These are phyloP conservation scores for Xenopus borealis DNA, from an alignment of 2,113 vertebrate species.

Conservation along the genomic window DNA sequence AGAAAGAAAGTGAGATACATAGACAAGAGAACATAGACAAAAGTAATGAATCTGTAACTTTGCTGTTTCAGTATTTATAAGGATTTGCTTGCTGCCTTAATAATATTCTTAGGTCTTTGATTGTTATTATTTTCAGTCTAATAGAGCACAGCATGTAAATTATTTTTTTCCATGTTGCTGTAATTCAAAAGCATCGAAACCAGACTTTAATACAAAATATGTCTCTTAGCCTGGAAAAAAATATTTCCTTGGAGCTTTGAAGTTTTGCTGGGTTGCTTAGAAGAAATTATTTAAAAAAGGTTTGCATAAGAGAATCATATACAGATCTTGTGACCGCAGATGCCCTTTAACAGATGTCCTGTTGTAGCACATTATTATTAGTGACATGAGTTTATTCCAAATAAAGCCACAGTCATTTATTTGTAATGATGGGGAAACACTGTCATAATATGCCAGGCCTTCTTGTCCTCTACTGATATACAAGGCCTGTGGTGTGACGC, in stretches of 20 bases:
- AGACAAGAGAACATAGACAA: too few relatives aligned
- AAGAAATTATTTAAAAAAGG: slow-evolving; percentile 43
- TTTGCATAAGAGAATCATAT: slow-evolving; percentile 41
- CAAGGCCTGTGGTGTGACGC: background rate
- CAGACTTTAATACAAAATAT: too few relatives aligned
- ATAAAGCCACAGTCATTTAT: slow-evolving; percentile 23
- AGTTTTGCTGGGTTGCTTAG: slow-evolving; percentile 32
- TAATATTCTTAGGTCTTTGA: too few relatives aligned
- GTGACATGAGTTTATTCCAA: slow-evolving; percentile 13
- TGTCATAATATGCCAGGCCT: background rate
- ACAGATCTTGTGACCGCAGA: slow-evolving; percentile 3
- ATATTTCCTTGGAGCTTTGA: slow-evolving; percentile 17
- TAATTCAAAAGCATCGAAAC: too few relatives aligned
- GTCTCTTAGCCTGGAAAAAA: too few relatives aligned
- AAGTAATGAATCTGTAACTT: too few relatives aligned
- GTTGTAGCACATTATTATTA: slow-evolving; percentile 9
- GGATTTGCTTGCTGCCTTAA: too few relatives aligned
- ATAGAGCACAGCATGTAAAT: too few relatives aligned
- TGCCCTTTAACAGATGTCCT: slow-evolving; percentile 26
- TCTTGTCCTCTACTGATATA: fast-evolving
- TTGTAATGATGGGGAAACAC: slow-evolving; percentile 9
- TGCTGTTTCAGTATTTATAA: too few relatives aligned
- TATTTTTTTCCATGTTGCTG: too few relatives aligned
- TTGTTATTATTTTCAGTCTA: too few relatives aligned
- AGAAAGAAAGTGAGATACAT: too few relatives aligned